These are phyloP conservation scores for Heloderma charlesbogerti DNA, from an alignment of 2,113 vertebrate genomes.

Conservation along the genomic window DNA sequence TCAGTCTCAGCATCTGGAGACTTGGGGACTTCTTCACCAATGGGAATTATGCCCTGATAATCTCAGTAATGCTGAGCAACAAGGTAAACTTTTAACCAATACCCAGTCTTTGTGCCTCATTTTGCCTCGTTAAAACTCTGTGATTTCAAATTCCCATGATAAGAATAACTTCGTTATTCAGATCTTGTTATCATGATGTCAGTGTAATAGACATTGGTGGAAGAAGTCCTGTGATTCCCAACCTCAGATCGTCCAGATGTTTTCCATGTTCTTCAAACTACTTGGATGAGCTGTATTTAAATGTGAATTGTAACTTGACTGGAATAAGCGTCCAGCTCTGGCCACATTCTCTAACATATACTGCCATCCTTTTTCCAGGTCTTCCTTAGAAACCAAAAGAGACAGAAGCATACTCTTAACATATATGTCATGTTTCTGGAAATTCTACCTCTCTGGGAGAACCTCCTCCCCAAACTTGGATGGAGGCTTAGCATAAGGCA, in stretches of 20 bases:
- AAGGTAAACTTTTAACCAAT: neutral
- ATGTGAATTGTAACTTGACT: too few species aligned
- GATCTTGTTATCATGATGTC: neutral
- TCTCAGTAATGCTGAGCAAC: neutral
- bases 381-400: neutral
- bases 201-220: neutral
- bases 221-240: neutral
- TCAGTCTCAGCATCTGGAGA: neutral
- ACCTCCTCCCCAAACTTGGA: neutral
- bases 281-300: neutral
- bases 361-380: neutral
- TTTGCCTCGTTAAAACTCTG: neutral
- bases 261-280: neutral
- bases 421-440: neutral
- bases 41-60: neutral
- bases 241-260: neutral
- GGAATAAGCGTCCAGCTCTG: neutral
- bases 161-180: neutral
- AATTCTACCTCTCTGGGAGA: neutral
- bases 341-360: too few species aligned
- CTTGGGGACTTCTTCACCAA: neutral
- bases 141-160: neutral
- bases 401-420: neutral
- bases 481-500: neutral
- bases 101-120: neutral